Evolutionary conservation across 2,797 vertebrate species (phyloP).

Genomic region (Arrhamphus sclerolepis): DNA sequence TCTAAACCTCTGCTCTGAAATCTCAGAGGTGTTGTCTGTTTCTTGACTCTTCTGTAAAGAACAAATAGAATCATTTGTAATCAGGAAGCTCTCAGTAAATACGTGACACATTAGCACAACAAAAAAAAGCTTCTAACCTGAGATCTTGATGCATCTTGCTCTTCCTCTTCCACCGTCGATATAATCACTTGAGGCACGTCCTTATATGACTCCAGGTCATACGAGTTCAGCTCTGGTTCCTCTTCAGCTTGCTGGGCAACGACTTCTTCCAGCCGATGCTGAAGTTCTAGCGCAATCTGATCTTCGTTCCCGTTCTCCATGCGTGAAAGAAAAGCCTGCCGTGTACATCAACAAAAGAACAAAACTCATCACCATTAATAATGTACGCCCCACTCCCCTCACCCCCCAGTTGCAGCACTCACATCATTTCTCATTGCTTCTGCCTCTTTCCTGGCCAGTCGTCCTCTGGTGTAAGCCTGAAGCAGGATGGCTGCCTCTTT

Average conservation of each 20-base stretch:
- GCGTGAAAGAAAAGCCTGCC: conserved; percentile 59
- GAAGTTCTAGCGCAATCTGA: conserved; percentile 50
- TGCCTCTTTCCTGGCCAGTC: conserved; percentile 75
- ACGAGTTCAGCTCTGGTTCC: conserved; percentile 63
- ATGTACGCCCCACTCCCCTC: too few relatives aligned
- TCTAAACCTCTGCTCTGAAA: not conserved
- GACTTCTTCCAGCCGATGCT: conserved; percentile 59
- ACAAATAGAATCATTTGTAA: not conserved
- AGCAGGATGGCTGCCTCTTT: conserved; percentile 79
- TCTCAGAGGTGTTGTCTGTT: conserved; percentile 4
- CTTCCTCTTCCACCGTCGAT: conserved; percentile 54
- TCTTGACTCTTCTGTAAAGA: conserved; percentile 21
- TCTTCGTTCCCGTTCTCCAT: conserved; percentile 47
- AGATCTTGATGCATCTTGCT: conserved; percentile 68
- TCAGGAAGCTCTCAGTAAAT: not conserved
- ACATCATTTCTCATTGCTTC: conserved; percentile 71
- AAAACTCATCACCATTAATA: not conserved
- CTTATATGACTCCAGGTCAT: conserved; percentile 81
- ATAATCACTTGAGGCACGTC: conserved; percentile 74
- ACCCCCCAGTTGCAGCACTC: conserved; percentile 12
- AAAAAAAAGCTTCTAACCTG: conserved; percentile 74
- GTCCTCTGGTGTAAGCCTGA: conserved; percentile 83
- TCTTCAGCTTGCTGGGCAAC: not conserved
- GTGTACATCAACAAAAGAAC: not conserved
- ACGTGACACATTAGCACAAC: not conserved